Evolutionary conservation across 2,797 vertebrate genomes (phyloP), one percentile per base, ranked within the genome.

Genomic region (Lagodon rhomboides): DNA sequence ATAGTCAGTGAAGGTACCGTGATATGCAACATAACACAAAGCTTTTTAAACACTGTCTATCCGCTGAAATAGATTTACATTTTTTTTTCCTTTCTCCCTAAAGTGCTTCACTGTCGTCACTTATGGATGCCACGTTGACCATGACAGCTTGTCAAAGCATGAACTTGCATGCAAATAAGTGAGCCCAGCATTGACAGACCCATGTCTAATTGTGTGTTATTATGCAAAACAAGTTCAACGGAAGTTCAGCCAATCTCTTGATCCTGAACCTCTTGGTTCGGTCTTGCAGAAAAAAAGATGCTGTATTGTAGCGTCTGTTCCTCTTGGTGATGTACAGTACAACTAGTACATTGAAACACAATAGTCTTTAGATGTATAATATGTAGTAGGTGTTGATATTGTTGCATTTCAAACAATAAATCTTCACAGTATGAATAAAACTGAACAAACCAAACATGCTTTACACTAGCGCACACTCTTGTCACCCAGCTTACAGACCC

Each of bases 201-300:
- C 63, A 34, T 55, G 79, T 73, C 61, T 81, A 86, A 84, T 76
- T 74, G 62, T 78, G 68, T 87, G 66, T 80, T 84, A 69, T 81
- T 62, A 81, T 88, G 76, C 34, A 77, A 84, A 83, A 81, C 18
- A 58, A 68, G 84, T 87, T 91, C 71, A 89, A 56, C 68, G 44
- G 8, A 79, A 76, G 80, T 86, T 85, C 73, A 81, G 75, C 77
- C 74, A 84, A 78, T 62, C 43, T 58, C 3, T 50, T 20, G 65
- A 27, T 38, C 58, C 20, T 58, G 46, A 71, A 67, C 25, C 9
- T 18, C 43, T 80, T 50, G 17, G 17, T 64, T 64, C 5, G 46
- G 65, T 46, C 1, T 47, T 56, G 25, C 18, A 71, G 6, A 23
- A 58, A 65, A 76, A 75, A 25, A 55, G 3, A 18, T 0, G 2